Evolutionary conservation across 2,797 vertebrate species (phyloP).

Genomic region (Anniella stebbinsi): DNA sequence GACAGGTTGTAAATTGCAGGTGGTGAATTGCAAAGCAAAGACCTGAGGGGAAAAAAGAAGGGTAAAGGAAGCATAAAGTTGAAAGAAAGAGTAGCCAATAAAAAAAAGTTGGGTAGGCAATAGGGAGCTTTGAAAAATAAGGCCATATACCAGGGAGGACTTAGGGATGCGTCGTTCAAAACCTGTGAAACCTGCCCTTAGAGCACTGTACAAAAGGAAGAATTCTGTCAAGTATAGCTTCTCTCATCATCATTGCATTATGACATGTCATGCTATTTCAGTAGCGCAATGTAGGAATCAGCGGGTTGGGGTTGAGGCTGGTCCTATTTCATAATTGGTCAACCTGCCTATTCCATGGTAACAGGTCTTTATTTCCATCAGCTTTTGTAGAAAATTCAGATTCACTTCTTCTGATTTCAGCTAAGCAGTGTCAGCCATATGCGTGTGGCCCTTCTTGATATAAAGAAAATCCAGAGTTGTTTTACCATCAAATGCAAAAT

Average conservation of each 20-base stretch:
- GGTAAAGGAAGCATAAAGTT: background rate
- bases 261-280: background rate
- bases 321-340: background rate
- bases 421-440: background rate
- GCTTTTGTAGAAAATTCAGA: background rate
- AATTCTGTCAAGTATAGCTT: background rate
- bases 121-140: background rate
- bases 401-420: background rate
- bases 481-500: background rate
- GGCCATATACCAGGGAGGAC: background rate
- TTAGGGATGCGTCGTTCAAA: too few species aligned
- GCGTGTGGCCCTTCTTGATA: background rate
- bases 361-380: background rate
- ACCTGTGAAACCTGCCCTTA: background rate
- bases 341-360: background rate
- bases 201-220: background rate
- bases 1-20: too few species aligned
- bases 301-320: too few species aligned
- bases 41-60: background rate
- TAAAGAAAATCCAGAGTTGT: background rate
- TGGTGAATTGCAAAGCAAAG: background rate
- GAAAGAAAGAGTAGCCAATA: background rate
- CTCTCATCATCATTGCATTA: background rate
- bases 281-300: background rate
- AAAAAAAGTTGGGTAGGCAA: background rate